Conservation (phyloP, 2,113 vertebrate species). For the Stictonetta naevosa region DNA sequence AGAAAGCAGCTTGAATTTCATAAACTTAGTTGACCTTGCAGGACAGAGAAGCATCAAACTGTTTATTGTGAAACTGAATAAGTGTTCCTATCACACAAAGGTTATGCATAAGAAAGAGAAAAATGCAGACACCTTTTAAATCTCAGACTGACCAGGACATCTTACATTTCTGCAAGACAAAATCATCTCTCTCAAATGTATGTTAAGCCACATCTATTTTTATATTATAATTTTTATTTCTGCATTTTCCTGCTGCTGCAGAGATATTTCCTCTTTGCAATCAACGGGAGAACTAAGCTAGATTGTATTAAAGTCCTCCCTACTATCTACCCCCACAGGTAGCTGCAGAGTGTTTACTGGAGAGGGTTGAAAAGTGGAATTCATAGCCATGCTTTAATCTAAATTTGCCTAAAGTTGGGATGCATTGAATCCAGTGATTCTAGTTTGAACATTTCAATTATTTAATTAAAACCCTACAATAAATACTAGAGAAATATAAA, state of each 20-base stretch:
- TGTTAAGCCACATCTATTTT: not conserved
- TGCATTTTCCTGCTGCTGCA: not conserved
- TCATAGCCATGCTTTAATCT: not conserved
- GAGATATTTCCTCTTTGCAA: not conserved
- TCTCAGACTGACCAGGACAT: not conserved
- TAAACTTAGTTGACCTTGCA: conserved; percentile 55
- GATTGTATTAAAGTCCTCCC: not conserved
- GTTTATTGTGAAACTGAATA: conserved; percentile 31
- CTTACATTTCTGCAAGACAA: not conserved
- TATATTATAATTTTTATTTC: not conserved
- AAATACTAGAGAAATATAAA: not conserved
- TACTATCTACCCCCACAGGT: not conserved
- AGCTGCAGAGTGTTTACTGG: not conserved
- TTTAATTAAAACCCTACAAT: not conserved
- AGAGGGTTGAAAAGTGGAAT: not conserved
- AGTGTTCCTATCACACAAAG: not conserved
- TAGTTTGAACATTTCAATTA: not conserved
- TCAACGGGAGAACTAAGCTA: not conserved
- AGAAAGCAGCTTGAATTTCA: conserved; percentile 45
- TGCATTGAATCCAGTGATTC: not conserved
- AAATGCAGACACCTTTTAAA: conserved; percentile 8
- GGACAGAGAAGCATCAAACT: conserved; percentile 26
- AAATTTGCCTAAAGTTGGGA: not conserved
- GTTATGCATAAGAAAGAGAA: not conserved
- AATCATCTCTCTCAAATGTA: not conserved